These are phyloP conservation scores for Caenorhabditis zanzibari DNA, from an alignment of 2,888 invertebrate species.

Conservation along the genomic window DNA sequence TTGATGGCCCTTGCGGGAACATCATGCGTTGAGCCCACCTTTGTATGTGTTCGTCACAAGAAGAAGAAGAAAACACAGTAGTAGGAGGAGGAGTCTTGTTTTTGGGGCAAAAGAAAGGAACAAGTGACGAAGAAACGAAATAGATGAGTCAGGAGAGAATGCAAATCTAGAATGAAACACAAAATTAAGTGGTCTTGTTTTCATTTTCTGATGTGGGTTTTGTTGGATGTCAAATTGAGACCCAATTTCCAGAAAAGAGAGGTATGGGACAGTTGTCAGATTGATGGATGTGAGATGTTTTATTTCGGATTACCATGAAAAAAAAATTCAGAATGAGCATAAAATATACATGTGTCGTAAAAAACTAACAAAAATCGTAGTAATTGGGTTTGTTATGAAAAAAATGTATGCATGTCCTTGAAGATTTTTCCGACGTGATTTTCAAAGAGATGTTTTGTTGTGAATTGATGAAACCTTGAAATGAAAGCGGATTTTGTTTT, in stretches of 20 bases:
- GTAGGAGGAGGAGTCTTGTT: constrained; percentile 1
- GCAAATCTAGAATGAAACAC: background rate
- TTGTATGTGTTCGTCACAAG: background rate
- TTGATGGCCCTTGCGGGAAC: background rate
- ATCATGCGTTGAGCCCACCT: background rate
- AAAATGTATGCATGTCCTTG: background rate
- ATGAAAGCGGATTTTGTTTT: too few relatives aligned
- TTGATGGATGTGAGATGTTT: too few relatives aligned
- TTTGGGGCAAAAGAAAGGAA: background rate
- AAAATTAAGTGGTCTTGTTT: background rate
- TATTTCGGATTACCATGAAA: background rate
- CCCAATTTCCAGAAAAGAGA: too few relatives aligned
- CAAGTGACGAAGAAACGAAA: background rate
- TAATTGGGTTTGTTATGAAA: constrained; percentile 7
- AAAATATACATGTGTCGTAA: background rate
- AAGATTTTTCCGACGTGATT: too few relatives aligned
- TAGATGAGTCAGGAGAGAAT: background rate
- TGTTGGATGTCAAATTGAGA: background rate
- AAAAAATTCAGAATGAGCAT: background rate
- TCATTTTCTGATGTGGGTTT: too few relatives aligned
- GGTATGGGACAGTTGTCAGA: background rate
- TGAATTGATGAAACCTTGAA: too few relatives aligned
- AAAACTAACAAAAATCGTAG: background rate
- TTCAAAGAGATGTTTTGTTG: background rate
- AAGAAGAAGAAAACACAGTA: background rate